Evolutionary conservation across 1,140 invertebrate species (phyloP), one percentile per base, ranked within the genome.

Genomic region (Drosophila sp.): DNA sequence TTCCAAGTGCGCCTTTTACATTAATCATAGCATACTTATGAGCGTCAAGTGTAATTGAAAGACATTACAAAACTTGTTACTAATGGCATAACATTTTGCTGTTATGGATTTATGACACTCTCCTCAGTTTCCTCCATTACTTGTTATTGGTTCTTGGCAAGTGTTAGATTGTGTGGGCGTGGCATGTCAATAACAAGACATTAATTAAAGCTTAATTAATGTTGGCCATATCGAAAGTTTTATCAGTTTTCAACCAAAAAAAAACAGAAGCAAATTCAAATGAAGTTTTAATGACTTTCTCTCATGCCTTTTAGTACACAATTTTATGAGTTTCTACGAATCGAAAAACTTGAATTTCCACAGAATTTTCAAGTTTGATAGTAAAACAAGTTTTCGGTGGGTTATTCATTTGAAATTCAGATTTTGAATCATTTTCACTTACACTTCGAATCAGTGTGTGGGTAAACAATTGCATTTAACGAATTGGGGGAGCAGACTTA

Each of bases 1-100:
- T 58, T 82, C 65, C 44, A 40, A 70, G 75, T 65, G 75, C 73
- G 73, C 72, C 84, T 79, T 77, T 89, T 87, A 87, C 83, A 87
- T 87, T 87, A 87, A 87, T 87, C 83, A 87, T 87, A 70, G 84
- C 84, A 89, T 87, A 89, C 83, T 87, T 87, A 87, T 89, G 80
- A 80, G 83, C 76, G 83, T 83, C 83, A 73, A 86, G 79, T 86
- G 79, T 86, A 86, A 87, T 86, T 86, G 83, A 86, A 86, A 86
- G 83, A 81, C 83, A 86, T 89, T 86, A 81, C 68, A 83, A 86
- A 86, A 86, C 79, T 89, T 83, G 83, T 78, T 84, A 57, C 85
- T 86, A 87, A 86, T 86, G 83, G 84, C 71, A 66, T 30, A 65
- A 78, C 67, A 74, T 69, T 87, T 72, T 74, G 7, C 44, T 83